Conservation (phyloP, 1,140 invertebrate genomes). For the Metaphire vulgaris region DNA sequence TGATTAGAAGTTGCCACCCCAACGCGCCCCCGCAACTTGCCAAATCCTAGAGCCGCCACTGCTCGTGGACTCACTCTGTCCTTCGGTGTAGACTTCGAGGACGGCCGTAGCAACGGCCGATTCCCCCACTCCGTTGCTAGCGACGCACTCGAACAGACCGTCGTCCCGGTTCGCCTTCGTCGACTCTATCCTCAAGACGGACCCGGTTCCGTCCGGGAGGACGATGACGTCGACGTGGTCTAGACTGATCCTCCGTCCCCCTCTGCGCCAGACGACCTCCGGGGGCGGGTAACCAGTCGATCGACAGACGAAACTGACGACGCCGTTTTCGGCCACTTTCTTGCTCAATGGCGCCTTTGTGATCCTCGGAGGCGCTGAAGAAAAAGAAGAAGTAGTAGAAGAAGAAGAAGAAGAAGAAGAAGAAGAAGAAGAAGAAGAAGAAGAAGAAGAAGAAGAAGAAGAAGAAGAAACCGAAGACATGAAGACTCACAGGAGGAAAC, state of each 20-base stretch:
- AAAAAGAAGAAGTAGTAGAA: too few species aligned
- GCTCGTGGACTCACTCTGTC: constrained; percentile 56
- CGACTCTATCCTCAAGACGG: constrained; percentile 84
- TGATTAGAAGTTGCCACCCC: too few species aligned
- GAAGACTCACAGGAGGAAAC: too few species aligned
- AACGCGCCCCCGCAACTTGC: too few species aligned
- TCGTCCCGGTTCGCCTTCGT: constrained; percentile 76
- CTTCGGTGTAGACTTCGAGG: constrained; percentile 72
- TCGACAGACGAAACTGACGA: constrained; percentile 89
- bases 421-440: too few species aligned
- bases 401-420: too few species aligned
- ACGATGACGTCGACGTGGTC: constrained; percentile 48
- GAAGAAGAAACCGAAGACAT: too few species aligned
- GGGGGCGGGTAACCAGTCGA: constrained; percentile 82
- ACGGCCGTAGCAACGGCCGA: constrained; percentile 79
- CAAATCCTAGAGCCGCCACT: too few species aligned
- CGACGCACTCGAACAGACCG: constrained; percentile 51
- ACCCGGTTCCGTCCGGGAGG: constrained; percentile 50
- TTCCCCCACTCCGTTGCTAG: constrained; percentile 55
- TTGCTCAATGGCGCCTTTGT: constrained; percentile 40
- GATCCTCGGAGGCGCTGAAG: constrained; percentile 45
- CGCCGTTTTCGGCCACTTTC: constrained; percentile 73
- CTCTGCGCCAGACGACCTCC: constrained; percentile 82
- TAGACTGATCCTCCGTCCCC: constrained; percentile 68
- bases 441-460: too few species aligned